Evolutionary conservation across 92 coral and sea anemone species (phyloP), one percentile per base, ranked within the genome.

Genomic region (Umimayanthus chanpuru): DNA sequence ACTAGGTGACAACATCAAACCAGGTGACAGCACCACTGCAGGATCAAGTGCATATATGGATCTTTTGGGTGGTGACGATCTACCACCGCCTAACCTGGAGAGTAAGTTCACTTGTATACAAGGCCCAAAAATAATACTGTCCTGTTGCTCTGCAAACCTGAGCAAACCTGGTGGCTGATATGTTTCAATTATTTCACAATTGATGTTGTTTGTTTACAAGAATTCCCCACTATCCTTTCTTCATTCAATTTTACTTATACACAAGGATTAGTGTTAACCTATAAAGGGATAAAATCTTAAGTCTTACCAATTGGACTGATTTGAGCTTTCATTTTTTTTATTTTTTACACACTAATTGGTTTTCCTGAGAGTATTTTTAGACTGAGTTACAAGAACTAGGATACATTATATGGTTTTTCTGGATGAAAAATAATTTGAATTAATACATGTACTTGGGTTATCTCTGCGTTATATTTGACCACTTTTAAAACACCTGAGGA

Each of bases 21-120:
- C 83, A 44, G 65, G 39, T 64, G 67, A 80, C 36, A 80, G 86
- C 76, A 16, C 81, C 23, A 86, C 14, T 78, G 88, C 80, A 14
- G 89, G 88, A n/a, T 86, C 88, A 53, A 79, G 95, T 79, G 80
- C 96, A 3, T 88, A 87, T 36, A 81, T 95, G 88, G 98, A 95
- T 73, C 89, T 95, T 43, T 89, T 95, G 1, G 98, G 96, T 15
- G 91, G 91, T 3, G 96, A 89, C 61, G 96, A 93, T 61, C 76
- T 88, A 28, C 81, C 85, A 20, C 91, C 95, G 9, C 77, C 91
- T 55, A 91, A 86, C 47, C 87, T 53, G 1, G 88, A 79, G 18
- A 76, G 89, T 77, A 73, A 77, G 80, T 40, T 18, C 28, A 29
- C 12, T 11, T 55, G 25, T 72, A 2, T 11, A 0, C 3, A 53